A percentile compares a stretch with the other conserved stretches of the same genome.
These are phyloP conservation scores for Megalops cyprinoides DNA, from an alignment of 2,797 vertebrate genomes.

Conservation along the genomic window DNA sequence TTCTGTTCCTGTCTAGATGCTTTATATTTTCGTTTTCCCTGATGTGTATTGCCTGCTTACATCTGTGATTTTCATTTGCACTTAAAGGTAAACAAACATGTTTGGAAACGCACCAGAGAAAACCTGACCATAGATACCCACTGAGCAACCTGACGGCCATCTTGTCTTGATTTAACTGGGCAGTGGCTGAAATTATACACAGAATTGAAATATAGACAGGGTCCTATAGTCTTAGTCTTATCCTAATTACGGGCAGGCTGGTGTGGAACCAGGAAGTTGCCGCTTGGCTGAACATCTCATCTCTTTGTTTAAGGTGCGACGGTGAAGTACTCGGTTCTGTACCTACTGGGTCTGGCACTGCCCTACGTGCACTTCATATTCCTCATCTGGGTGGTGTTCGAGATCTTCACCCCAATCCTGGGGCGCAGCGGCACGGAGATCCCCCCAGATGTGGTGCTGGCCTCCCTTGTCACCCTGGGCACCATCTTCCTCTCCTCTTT, in stretches of 20 bases:
- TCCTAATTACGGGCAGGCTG: not conserved
- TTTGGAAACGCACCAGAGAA: not conserved
- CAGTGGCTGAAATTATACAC: not conserved
- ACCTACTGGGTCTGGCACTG: slow-evolving; percentile 85
- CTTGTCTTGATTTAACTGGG: not conserved
- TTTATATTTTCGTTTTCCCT: not conserved
- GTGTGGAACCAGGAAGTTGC: no score
- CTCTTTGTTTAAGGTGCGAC: slow-evolving; percentile 74
- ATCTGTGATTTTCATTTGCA: not conserved
- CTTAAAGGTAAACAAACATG: not conserved
- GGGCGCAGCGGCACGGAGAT: slow-evolving; percentile 95
- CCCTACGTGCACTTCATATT: slow-evolving; percentile 91
- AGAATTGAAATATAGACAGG: no score
- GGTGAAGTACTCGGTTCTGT: slow-evolving; percentile 81
- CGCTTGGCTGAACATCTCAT: no score
- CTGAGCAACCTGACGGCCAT: not conserved
- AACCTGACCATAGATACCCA: not conserved
- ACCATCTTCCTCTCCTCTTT: slow-evolving; percentile 89
- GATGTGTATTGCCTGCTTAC: not conserved
- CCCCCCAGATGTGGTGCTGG: slow-evolving; percentile 88
- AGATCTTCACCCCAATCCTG: slow-evolving; percentile 95
- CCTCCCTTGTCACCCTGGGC: slow-evolving; percentile 79
- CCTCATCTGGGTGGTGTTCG: slow-evolving; percentile 93
- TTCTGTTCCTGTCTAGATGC: not conserved
- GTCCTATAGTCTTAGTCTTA: not conserved